Conservation (phyloP, 2,797 vertebrate species). For the Spizella passerina region DNA sequence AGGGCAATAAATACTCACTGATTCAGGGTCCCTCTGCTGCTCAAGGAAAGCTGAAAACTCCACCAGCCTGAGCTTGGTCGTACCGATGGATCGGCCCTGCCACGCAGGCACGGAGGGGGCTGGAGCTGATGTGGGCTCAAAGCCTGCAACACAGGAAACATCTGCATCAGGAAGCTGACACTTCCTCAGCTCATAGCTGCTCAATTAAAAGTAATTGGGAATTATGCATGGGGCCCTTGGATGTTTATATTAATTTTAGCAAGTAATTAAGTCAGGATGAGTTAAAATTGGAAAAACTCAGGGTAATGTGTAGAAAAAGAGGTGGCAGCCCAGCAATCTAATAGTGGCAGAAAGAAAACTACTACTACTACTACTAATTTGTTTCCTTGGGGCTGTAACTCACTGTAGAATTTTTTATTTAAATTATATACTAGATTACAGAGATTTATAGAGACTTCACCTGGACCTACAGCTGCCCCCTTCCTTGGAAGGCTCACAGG, state of each 20-base stretch:
- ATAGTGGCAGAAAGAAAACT: background rate
- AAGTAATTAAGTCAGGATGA: background rate
- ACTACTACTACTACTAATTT: background rate
- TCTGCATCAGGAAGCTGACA: background rate
- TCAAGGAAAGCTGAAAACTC: constrained; percentile 98
- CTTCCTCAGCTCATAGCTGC: background rate
- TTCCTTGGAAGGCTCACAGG: background rate
- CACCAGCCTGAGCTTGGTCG: constrained; percentile 95
- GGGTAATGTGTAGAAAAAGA: background rate
- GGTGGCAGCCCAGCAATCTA: background rate
- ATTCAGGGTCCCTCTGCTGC: constrained; percentile 95
- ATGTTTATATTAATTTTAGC: background rate
- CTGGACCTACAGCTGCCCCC: background rate
- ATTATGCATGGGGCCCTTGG: background rate
- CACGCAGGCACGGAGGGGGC: constrained; percentile 92
- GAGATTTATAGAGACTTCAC: background rate
- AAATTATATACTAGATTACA: background rate
- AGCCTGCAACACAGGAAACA: constrained; percentile 79
- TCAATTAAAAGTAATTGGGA: background rate
- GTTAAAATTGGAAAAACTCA: background rate
- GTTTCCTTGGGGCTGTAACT: background rate
- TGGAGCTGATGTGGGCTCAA: constrained; percentile 88
- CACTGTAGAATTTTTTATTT: background rate
- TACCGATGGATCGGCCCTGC: constrained; percentile 98
- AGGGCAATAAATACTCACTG: constrained; percentile 80